These are phyloP conservation scores for Condylura cristata DNA, from an alignment of 2,113 vertebrate species.

Conservation along the genomic window DNA sequence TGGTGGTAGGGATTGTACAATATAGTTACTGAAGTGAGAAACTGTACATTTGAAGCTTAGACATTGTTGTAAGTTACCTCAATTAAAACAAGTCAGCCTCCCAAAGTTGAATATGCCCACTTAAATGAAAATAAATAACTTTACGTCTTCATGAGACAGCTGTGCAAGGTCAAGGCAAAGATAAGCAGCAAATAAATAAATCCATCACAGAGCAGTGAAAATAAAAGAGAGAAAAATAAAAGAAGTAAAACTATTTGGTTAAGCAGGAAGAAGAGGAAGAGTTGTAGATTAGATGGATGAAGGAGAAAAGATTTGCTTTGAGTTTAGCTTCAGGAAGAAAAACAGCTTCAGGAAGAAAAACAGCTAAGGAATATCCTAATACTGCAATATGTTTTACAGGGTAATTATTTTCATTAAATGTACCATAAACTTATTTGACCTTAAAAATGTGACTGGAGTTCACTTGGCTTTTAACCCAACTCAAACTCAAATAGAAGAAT, in stretches of 20 bases:
- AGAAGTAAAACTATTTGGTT: neutral
- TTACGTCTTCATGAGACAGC: neutral
- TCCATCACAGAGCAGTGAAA: neutral
- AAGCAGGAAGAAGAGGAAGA: neutral
- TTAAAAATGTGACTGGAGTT: constrained; percentile 35
- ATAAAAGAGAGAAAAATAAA: neutral
- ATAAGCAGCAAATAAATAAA: neutral
- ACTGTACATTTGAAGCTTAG: no score
- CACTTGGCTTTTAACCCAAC: constrained; percentile 39
- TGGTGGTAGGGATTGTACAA: no score
- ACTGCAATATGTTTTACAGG: neutral
- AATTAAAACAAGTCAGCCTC: neutral
- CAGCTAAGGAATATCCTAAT: neutral
- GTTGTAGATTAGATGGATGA: neutral
- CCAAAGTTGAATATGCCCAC: neutral
- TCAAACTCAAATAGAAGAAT: constrained; percentile 27
- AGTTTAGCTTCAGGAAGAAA: constrained; percentile 29
- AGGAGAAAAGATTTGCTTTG: neutral
- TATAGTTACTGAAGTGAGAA: no score
- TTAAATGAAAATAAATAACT: neutral
- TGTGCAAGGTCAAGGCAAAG: neutral
- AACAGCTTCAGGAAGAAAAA: constrained; percentile 7
- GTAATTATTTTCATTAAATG: constrained; percentile 39
- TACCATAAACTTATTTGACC: neutral
- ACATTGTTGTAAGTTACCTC: no score